These are phyloP conservation scores for Coryphaenoides rupestris DNA, from an alignment of 2,113 vertebrate genomes.

Conservation along the genomic window DNA sequence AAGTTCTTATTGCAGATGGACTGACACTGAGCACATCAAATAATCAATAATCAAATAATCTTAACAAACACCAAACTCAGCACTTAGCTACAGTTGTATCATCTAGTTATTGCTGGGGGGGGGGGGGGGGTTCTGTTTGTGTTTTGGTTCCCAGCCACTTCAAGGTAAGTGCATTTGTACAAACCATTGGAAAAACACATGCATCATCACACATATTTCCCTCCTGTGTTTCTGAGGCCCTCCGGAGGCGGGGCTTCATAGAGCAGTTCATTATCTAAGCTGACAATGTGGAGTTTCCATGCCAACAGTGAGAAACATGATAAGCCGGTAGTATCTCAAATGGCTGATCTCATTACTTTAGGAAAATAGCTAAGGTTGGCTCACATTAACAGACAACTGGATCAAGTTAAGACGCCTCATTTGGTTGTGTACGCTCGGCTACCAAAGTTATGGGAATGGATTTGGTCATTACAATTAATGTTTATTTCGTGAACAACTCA, in stretches of 20 bases:
- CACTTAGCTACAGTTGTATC: neutral
- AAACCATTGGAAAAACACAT: conserved; percentile 6
- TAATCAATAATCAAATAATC: too few species aligned
- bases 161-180: conserved; percentile 51
- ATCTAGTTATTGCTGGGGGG: neutral
- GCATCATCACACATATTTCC: conserved; percentile 11
- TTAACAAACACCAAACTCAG: neutral
- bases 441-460: neutral
- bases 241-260: conserved; percentile 18
- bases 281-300: conserved; percentile 5
- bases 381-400: neutral
- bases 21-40: neutral
- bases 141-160: conserved; percentile 10
- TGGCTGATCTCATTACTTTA: neutral
- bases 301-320: neutral
- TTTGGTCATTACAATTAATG: neutral
- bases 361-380: neutral
- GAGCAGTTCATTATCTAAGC: conserved; percentile 26
- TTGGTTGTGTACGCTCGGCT: neutral
- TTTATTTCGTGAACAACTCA: neutral
- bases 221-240: conserved; percentile 18
- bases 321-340: conserved; percentile 5
- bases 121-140: too few species aligned
- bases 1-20: too few species aligned
- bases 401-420: neutral